Evolutionary conservation across 2,797 vertebrate genomes (phyloP), one percentile per base, ranked within the genome.

Genomic region (Denticeps clupeoides): DNA sequence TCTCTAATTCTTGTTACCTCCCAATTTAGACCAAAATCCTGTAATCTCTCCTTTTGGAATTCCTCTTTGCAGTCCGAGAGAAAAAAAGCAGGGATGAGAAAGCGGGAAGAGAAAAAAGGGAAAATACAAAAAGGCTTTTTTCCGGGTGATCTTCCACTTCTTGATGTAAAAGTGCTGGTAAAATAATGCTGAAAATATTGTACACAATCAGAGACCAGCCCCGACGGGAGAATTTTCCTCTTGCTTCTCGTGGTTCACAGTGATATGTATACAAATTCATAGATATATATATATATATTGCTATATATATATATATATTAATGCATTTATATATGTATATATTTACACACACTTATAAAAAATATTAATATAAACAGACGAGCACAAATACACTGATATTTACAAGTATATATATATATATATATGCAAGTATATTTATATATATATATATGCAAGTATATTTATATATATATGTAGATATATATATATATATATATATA

Each of bases 251-350:
- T 65, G 77, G 69, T 79, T 87, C 83, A 87, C 83, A 85, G 83
- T 85, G 84, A 82, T 84, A 73, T 60, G 74, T 76, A 82, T 82
- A 82, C 67, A 84, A 79, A 83, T 81, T 81, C 78, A 86, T 82
- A 79, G 65, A 83, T 77, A 81, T 75, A 75, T 79, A 77, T 80
- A 76, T 74, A 77, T 63, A 77, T 75, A 81, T 78, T 80, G 69
- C 78, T 74, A 81, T 81, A 82, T 83, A 84, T 82, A 79, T 80
- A 85, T 85, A 86, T 84, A 83, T 85, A 80, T 84, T 82, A 74
- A 85, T 80, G 62, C 61, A 83, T 78, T 82, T 80, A 80, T 78
- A 64, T 78, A 85, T 77, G 80, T 85, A 84, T 80, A 84, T n/a
- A n/a, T n/a, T n/a, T n/a, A n/a, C n/a, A n/a, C n/a, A n/a, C n/a